Conservation (phyloP, 2,888 invertebrate genomes). For the Andrena camellia region DNA sequence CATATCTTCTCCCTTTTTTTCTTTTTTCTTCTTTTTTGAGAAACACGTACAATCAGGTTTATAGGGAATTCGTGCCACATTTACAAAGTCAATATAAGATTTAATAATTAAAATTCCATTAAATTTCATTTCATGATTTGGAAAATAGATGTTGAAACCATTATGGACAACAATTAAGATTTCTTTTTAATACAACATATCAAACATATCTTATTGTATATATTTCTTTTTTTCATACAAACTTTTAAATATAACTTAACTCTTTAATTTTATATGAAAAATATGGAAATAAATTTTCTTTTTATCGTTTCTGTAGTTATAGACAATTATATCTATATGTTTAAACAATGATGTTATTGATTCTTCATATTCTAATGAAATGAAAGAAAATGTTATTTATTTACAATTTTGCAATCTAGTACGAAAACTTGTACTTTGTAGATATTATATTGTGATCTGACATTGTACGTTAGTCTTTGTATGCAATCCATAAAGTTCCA, state of each 20-base stretch:
- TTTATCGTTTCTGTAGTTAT: constrained; percentile 11
- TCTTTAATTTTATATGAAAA: constrained; percentile 4
- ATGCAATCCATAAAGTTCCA: constrained; percentile 47
- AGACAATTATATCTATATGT: constrained; percentile 24
- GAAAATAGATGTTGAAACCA: not conserved
- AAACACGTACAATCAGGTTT: constrained; percentile 67
- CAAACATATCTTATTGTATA: constrained; percentile 15
- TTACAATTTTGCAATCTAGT: constrained; percentile 34
- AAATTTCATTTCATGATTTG: constrained; percentile 4
- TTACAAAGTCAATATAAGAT: constrained; percentile 47
- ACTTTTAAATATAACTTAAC: constrained; percentile 27
- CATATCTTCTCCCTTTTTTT: constrained; percentile 38
- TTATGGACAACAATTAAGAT: constrained; percentile 16
- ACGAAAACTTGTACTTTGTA: constrained; percentile 25
- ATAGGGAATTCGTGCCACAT: constrained; percentile 69
- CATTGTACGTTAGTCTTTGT: constrained; percentile 26
- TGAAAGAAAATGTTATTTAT: constrained; percentile 32
- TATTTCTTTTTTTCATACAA: constrained; percentile 23
- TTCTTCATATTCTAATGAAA: constrained; percentile 21
- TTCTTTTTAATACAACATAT: constrained; percentile 16
- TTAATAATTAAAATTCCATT: constrained; percentile 30
- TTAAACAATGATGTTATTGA: constrained; percentile 27
- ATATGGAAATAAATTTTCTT: constrained; percentile 1
- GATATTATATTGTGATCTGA: constrained; percentile 18
- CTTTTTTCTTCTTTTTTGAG: constrained; percentile 48